Evolutionary conservation across 1,140 invertebrate genomes (phyloP).

Genomic region (Trichonephila inaurata): DNA sequence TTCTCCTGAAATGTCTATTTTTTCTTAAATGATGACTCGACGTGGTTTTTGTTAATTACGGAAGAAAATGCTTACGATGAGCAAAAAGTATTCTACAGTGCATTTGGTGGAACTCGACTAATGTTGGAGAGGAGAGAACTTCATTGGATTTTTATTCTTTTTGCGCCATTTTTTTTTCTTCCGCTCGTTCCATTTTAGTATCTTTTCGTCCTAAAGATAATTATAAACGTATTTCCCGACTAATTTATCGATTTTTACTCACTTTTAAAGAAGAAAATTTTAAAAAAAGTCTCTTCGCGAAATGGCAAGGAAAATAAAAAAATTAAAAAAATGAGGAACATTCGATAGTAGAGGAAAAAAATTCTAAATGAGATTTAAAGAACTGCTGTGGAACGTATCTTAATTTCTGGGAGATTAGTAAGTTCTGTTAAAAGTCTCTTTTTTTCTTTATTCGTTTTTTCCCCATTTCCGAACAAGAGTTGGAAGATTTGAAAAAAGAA

Average conservation of each 20-base stretch:
- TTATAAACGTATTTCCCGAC: constrained; percentile 65
- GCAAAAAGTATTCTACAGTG: background rate
- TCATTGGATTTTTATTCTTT: background rate
- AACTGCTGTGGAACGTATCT: constrained; percentile 37
- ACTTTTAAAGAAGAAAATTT: background rate
- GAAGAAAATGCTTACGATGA: background rate
- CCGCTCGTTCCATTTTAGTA: background rate
- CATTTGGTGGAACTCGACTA: background rate
- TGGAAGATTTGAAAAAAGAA: background rate
- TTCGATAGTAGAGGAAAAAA: constrained; percentile 17
- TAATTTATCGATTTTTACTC: constrained; percentile 52
- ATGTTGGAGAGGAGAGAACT: background rate
- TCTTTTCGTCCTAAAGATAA: constrained; percentile 25
- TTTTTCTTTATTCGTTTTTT: background rate
- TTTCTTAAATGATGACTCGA: constrained; percentile 24
- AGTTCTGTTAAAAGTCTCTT: background rate
- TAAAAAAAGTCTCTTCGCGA: background rate
- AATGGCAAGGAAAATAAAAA: background rate
- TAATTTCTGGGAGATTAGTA: constrained; percentile 36
- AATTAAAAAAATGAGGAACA: background rate
- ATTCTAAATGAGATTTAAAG: constrained; percentile 38
- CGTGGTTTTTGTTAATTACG: constrained; percentile 12
- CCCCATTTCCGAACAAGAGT: background rate
- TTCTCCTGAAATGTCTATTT: background rate
- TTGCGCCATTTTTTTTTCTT: background rate